Conservation (phyloP, 1,140 invertebrate genomes). For the Zaprionus inermis region DNA sequence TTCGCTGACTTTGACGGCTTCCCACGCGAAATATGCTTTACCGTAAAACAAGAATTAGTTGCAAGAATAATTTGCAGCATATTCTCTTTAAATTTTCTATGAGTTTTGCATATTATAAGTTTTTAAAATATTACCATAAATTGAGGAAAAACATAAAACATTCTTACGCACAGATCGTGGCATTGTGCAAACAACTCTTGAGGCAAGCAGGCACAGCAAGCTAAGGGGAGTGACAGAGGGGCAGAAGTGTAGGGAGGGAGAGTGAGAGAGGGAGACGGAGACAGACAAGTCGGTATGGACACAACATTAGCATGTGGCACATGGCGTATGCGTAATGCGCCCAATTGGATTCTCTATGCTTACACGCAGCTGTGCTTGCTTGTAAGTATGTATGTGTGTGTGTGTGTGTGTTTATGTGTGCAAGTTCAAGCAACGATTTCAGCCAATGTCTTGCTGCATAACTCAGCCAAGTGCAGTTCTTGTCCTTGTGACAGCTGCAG, state of each 20-base stretch:
- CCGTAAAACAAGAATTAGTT: background rate
- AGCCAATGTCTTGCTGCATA: constrained; percentile 65
- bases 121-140: constrained; percentile 5
- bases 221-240: constrained; percentile 16
- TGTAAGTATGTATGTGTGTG: too few species aligned
- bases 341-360: constrained; percentile 49
- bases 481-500: constrained; percentile 68
- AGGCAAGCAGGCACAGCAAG: background rate
- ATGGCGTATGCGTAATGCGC: constrained; percentile 69
- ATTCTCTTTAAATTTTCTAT: background rate
- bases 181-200: constrained; percentile 2
- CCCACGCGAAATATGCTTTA: background rate
- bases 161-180: background rate
- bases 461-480: constrained; percentile 67
- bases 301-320: constrained; percentile 42
- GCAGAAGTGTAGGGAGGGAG: background rate
- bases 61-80: background rate
- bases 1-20: background rate
- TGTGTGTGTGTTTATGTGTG: too few species aligned
- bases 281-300: constrained; percentile 24
- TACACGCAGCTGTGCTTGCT: constrained; percentile 1
- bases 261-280: background rate
- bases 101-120: background rate
- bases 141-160: background rate
- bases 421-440: constrained; percentile 42